Conservation (phyloP, 1,140 invertebrate genomes). For the Pseudobourletiella spinata region DNA sequence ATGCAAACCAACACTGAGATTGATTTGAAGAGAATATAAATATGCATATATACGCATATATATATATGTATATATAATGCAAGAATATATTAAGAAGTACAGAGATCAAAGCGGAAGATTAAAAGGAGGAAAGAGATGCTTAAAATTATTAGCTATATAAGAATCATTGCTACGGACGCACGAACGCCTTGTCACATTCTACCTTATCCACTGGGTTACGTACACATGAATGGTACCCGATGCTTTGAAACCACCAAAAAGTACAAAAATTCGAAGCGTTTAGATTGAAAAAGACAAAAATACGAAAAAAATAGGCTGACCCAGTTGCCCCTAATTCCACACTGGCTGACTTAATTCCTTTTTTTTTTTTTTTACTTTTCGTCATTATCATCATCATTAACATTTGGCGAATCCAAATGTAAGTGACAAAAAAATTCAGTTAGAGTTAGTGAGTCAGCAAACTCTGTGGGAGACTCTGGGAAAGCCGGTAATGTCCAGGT, state of each 20-base stretch:
- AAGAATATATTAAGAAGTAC: background rate
- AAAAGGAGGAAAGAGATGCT: constrained; percentile 21
- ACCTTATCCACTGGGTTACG: background rate
- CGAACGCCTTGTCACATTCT: background rate
- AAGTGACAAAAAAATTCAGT: background rate
- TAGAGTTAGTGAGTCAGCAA: too few species aligned
- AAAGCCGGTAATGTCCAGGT: background rate
- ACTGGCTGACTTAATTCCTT: background rate
- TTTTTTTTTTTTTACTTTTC: background rate
- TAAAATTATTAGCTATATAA: background rate
- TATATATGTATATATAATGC: background rate
- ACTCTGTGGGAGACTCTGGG: too few species aligned
- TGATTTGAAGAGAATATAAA: constrained; percentile 13
- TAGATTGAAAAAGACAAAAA: constrained; percentile 33
- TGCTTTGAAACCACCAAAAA: background rate
- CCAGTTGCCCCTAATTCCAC: background rate
- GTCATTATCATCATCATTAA: background rate
- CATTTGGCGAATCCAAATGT: too few species aligned
- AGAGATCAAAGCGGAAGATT: constrained; percentile 19
- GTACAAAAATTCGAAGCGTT: constrained; percentile 16
- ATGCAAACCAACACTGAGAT: constrained; percentile 29
- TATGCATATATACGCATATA: background rate
- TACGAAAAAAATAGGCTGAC: constrained; percentile 11
- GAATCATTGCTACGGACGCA: background rate
- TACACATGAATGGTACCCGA: background rate